Base-by-base conservation (phyloP, 2,888 invertebrate species). In the Dynastes tityus region DNA sequence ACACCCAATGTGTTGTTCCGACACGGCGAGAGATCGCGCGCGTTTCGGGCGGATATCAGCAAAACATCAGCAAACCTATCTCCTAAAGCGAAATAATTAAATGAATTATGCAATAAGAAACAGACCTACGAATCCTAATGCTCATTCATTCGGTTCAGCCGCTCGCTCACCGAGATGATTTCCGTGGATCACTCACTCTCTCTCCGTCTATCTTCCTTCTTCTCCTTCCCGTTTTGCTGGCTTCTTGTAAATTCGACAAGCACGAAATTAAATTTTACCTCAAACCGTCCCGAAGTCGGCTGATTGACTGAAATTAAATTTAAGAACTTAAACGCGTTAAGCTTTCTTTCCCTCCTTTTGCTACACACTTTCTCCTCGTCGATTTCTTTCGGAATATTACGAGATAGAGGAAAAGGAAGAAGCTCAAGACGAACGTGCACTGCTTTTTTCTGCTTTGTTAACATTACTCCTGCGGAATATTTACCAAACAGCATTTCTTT, bases 271-370 rank as follows among this genome's bases (percentile, higher is more conserved):
- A 88, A 87, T 88, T 88, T 85, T 84, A 87, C 87, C 87, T 87
- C 88, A 87, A 87, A 86, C 87, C 86, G 84, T 87, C 86, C 86
- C 85, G 85, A 85, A 86, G 86, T 86, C 85, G 85, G 87, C 88
- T 88, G 88, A 89, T 88, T 88, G 88, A 88, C 87, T 88, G 87
- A 88, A 89, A 89, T 89, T 89, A 88, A 89, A 89, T 89, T 88
- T 88, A 86, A 87, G 87, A 88, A 88, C 87, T 88, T 88, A 87
- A 88, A 88, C 87, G 86, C 87, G 87, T 87, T 88, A 87, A 88
- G 87, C 87, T 87, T 86, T 86, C 87, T 86, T 87, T 86, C 61
- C 76, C 49, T 45, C 13, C 55, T 71, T 37, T 37, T 9, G 16
- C 71, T 55, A 49, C 73, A 45, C 11, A 49, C 40, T 74, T 61